A percentile compares a stretch with the other conserved stretches of the same genome.
Conservation (phyloP, 2,888 invertebrate genomes). For the Tuberolachnus salignus region DNA sequence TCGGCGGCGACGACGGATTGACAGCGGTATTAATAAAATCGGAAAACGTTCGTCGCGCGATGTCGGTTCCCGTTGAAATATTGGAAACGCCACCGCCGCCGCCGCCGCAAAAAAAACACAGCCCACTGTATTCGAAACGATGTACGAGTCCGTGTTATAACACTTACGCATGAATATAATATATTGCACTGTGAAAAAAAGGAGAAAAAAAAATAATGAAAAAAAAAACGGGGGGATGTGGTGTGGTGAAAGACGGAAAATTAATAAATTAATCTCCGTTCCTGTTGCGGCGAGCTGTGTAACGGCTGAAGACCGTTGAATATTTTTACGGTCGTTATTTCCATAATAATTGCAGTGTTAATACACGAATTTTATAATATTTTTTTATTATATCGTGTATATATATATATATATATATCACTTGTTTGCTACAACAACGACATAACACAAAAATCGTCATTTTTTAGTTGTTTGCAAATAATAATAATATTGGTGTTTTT, state of each 20-base stretch:
- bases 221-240: no score
- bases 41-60: slow-evolving; percentile 15
- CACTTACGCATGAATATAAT: slow-evolving; percentile 3
- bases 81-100: slow-evolving; percentile 1
- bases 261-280: not conserved
- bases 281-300: no score
- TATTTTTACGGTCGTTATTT: not conserved
- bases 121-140: no score
- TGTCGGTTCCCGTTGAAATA: slow-evolving; percentile 22
- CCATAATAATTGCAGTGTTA: not conserved
- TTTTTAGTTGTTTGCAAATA: no score
- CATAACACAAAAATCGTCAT: no score
- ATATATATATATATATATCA: no score
- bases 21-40: slow-evolving; percentile 40
- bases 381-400: not conserved
- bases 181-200: not conserved
- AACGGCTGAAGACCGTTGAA: not conserved
- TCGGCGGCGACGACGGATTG: slow-evolving; percentile 25
- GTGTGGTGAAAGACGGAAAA: no score
- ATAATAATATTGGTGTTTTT: no score
- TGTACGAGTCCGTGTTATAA: no score
- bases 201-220: not conserved
- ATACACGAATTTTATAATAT: not conserved
- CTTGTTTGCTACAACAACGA: no score
- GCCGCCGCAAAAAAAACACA: slow-evolving; percentile 11